A percentile compares a stretch with the other conserved stretches of the same genome.
Evolutionary conservation across 2,888 invertebrate genomes (phyloP).

Genomic region (Orthosia gothica): DNA sequence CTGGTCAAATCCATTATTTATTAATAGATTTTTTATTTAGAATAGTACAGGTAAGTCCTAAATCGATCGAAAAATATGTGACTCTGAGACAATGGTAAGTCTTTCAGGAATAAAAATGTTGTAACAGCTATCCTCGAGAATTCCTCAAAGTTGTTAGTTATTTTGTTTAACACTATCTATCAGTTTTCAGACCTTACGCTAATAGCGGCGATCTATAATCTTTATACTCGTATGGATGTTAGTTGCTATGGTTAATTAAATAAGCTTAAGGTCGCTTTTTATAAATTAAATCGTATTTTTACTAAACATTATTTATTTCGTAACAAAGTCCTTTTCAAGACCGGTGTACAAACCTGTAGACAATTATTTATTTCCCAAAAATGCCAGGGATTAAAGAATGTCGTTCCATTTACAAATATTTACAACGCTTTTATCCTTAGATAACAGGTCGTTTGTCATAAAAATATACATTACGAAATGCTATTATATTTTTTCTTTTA

Average conservation of each 20-base stretch:
- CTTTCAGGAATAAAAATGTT: background rate
- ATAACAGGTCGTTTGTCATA: constrained; percentile 58
- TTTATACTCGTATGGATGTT: background rate
- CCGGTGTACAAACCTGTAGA: constrained; percentile 25
- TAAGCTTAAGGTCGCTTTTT: background rate
- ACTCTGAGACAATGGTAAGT: background rate
- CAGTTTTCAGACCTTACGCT: background rate
- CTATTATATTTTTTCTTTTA: constrained; percentile 45
- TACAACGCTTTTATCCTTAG: constrained; percentile 55
- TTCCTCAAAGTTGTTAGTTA: no score
- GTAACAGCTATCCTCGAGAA: background rate
- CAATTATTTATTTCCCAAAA: constrained; percentile 44
- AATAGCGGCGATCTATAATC: background rate
- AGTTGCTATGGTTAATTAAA: background rate
- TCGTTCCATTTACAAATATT: constrained; percentile 61
- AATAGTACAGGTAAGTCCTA: no score
- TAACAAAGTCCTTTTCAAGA: constrained; percentile 3
- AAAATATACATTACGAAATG: constrained; percentile 58
- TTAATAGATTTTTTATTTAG: no score
- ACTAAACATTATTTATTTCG: background rate
- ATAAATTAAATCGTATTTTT: constrained; percentile 5
- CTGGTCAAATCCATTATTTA: background rate
- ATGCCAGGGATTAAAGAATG: constrained; percentile 43
- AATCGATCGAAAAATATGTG: background rate
- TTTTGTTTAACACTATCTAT: background rate